Base-by-base conservation (phyloP, 2,888 invertebrate species). In the Cacoxenus indagator region DNA sequence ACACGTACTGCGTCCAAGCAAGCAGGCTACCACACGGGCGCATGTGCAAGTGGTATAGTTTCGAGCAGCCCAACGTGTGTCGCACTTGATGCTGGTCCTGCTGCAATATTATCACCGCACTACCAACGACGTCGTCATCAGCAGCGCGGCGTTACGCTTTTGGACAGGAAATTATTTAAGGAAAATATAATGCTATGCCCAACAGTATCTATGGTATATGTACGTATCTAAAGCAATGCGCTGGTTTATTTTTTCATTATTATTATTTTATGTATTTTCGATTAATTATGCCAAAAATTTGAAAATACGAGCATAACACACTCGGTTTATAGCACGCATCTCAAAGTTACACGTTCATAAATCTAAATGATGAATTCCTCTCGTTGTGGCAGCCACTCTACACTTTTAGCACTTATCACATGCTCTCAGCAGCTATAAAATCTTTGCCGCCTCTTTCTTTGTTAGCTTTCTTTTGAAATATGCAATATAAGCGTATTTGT, bases 171-270 rank as follows among this genome's bases (percentile, higher is more conserved):
- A 76, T 82, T 81, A 83, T 81, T 81, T 83, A 79, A 77, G 73
- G 72, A 71, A 78, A 82, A 84, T 85, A 86, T 87, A 85, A 86
- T 86, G 86, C 84, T 86, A 86, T 86, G 86, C 86, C 85, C 87
- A 87, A 86, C 86, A 87, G 86, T 85, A 83, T 77, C 85, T 85
- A 85, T 81, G 85, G 85, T 81, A 82, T 84, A 87, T 86, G 86
- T 86, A 87, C 82, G 86, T 86, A 87, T 80, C 11, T 66, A 14
- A n/a, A n/a, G n/a, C n/a, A n/a, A n/a, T n/a, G 14, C n/a, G 31
- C 45, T 43, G 45, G n/a, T 3, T 3, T 43, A 43, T 8, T 67
- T 26, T 54, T 29, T 51, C 24, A 27, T n/a, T 64, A 48, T 19
- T 64, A 27, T 48, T 57, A 27, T 55, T 5, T 4, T 8, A 24